A percentile compares a stretch with the other conserved stretches of the same genome.
These are phyloP conservation scores for Myotis vivesi DNA, from an alignment of 2,797 vertebrate species.

Conservation along the genomic window DNA sequence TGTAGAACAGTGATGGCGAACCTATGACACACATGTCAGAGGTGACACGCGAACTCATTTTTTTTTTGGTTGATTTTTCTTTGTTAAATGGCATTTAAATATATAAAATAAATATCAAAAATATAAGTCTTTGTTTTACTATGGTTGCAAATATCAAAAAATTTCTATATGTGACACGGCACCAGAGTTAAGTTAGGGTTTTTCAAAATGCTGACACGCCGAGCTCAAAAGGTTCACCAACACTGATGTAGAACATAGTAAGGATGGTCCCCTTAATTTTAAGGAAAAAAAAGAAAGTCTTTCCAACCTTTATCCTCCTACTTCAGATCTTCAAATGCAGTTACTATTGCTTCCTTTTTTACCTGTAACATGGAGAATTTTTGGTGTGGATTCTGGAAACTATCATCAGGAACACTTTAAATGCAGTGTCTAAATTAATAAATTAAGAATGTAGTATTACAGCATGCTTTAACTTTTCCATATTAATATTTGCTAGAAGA, in stretches of 20 bases:
- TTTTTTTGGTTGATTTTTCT: no score
- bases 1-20: not conserved
- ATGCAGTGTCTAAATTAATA: not conserved
- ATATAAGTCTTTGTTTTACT: no score
- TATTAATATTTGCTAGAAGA: not conserved
- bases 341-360: not conserved
- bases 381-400: conserved; percentile 27
- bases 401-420: not conserved
- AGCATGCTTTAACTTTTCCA: not conserved
- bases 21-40: no score
- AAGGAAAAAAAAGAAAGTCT: not conserved
- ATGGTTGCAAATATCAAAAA: no score
- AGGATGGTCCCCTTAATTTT: not conserved
- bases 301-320: not conserved
- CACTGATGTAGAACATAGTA: not conserved
- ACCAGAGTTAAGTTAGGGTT: no score
- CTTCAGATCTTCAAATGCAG: not conserved
- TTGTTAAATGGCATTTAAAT: no score
- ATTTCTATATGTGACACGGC: no score
- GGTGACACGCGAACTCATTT: no score
- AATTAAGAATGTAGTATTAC: not conserved
- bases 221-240: no score
- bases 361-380: conserved; percentile 21
- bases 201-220: no score
- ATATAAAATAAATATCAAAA: no score